Percentiles rank a stretch among this genome's conserved stretches.
Evolutionary conservation across 2,888 invertebrate genomes (phyloP).

Genomic region (Nysson spinosus): DNA sequence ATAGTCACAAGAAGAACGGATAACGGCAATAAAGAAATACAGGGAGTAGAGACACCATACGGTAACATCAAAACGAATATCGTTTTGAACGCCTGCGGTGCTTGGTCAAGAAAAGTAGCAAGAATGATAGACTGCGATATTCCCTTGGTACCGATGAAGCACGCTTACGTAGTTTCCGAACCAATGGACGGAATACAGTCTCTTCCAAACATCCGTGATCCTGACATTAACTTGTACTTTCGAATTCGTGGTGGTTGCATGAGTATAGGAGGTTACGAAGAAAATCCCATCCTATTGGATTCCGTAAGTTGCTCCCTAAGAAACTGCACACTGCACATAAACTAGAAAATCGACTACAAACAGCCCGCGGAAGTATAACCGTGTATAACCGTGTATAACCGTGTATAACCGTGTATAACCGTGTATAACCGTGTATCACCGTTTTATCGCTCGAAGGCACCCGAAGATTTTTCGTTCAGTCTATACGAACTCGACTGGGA

Average conservation of each 20-base stretch:
- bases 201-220: conserved; percentile 91
- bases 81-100: conserved; percentile 89
- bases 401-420: no score
- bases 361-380: no score
- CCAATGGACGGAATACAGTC: conserved; percentile 86
- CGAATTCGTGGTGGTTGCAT: conserved; percentile 91
- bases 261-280: conserved; percentile 92
- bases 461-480: conserved; percentile 88
- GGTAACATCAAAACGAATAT: conserved; percentile 88
- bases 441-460: conserved; percentile 79
- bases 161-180: conserved; percentile 92
- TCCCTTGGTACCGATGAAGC: conserved; percentile 90
- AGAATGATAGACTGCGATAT: conserved; percentile 83
- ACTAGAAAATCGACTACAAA: no score
- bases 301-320: conserved; percentile 78
- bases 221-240: conserved; percentile 90
- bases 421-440: no score
- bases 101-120: conserved; percentile 89
- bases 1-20: conserved; percentile 83
- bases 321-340: no score
- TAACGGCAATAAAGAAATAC: conserved; percentile 83
- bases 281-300: conserved; percentile 89
- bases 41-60: conserved; percentile 86
- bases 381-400: no score
- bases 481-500: conserved; percentile 93